Base-by-base conservation (phyloP, 2,113 vertebrate genomes). In the Microcebus ravelobensis region DNA sequence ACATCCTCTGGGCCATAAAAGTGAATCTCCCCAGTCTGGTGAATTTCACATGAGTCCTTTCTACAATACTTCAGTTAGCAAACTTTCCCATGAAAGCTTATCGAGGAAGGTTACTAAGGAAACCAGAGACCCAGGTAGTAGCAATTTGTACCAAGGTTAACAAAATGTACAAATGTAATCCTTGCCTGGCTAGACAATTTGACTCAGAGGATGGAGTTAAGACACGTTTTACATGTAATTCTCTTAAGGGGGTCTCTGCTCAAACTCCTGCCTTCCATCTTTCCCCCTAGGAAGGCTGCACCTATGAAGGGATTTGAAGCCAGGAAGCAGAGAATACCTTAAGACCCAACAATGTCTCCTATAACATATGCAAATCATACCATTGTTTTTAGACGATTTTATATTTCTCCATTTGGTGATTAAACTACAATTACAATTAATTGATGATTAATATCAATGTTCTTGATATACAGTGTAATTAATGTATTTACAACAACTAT, bases 21-120 rank as follows among this genome's bases (percentile, higher is more conserved):
- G 15, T 42, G n/a, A 93, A 52, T 80, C 27, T 67, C 55, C 15
- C 71, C 27, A n/a, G 15, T 36, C 31, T 6, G 6, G 11, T 82
- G 55, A 57, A 59, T 89, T 65, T 93, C n/a, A 39, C 36, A 5
- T 8, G 39, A 9, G 2, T n/a, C 48, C 10, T 82, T 92, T 25
- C 27, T 77, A 9, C 2, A 31, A 63, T 0, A 57, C 25, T 67
- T 67, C 36, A 25, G 9, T 61, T 74, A 68, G 20, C 34, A 57
- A 8, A 18, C 21, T 87, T 91, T 76, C 57, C 63, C 17, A 42
- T 57, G 71, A 86, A 65, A 39, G 31, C 77, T 81, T 87, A 50
- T 29, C 77, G 91, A 73, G 31, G 42, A 83, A 89, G 79, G 45
- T 96, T 93, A 71, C 83, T 96, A 83, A 91, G 79, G 70, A 86